Conservation (phyloP, 2,797 vertebrate species). For the Bradypodion ventrale region DNA sequence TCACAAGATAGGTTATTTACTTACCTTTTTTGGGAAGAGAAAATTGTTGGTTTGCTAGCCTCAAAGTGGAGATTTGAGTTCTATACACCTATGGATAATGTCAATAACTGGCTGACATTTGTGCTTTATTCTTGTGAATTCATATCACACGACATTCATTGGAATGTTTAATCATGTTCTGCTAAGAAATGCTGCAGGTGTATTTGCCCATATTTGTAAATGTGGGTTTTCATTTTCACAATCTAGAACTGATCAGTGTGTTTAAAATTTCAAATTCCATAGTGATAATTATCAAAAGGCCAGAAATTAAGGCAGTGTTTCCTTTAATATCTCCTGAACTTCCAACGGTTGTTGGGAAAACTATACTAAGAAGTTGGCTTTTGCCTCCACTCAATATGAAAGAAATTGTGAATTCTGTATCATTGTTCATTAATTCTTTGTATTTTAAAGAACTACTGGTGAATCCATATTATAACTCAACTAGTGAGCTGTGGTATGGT, state of each 20-base stretch:
- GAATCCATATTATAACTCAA: slow-evolving; percentile 76
- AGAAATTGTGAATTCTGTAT: slow-evolving; percentile 61
- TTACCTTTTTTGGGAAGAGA: slow-evolving; percentile 67
- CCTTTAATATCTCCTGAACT: slow-evolving; percentile 44
- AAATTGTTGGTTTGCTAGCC: slow-evolving; percentile 51
- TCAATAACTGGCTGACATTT: slow-evolving; percentile 67
- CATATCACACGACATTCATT: slow-evolving; percentile 66
- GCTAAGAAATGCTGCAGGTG: slow-evolving; percentile 71
- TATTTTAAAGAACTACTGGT: slow-evolving; percentile 68
- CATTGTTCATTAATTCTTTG: slow-evolving; percentile 72
- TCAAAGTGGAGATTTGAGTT: slow-evolving; percentile 62
- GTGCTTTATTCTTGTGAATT: slow-evolving; percentile 72
- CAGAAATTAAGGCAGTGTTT: slow-evolving; percentile 62
- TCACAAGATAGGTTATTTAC: slow-evolving; percentile 65
- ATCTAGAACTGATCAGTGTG: slow-evolving; percentile 56
- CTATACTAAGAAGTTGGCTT: slow-evolving; percentile 49
- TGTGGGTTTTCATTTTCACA: slow-evolving; percentile 68
- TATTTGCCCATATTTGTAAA: slow-evolving; percentile 71
- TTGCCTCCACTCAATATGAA: slow-evolving; percentile 58
- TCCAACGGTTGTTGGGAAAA: slow-evolving; percentile 57
- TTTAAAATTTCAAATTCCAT: slow-evolving; percentile 64
- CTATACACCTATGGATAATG: slow-evolving; percentile 57
- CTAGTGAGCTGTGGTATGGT: slow-evolving; percentile 79
- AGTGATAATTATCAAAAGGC: slow-evolving; percentile 64
- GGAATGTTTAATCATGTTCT: slow-evolving; percentile 70